Base-by-base conservation (phyloP, 1,140 invertebrate genomes). In the Pantala flavescens region DNA sequence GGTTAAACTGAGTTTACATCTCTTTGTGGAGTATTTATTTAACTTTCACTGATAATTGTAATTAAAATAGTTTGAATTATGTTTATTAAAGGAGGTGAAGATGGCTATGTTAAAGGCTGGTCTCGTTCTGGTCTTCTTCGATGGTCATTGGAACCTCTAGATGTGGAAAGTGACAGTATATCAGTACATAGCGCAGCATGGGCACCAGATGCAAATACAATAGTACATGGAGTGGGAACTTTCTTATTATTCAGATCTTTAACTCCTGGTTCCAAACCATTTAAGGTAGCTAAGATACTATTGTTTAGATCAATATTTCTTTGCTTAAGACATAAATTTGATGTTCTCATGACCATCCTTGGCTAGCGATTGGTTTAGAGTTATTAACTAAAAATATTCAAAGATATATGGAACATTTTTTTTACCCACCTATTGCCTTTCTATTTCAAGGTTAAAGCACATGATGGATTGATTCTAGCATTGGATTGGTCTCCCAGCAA, bases 71-170 rank as follows among this genome's bases (percentile, higher is more conserved):
- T 63, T 63, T 19, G 49, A 21, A 63, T 14, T 7, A 36, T 36
- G 3, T 36, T 36, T 9, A 36, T 36, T 79, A 76, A 74, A 94
- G 95, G 90, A 80, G 96, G 97, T 0, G 97, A 99, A 86, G 98
- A 99, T 86, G 98, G 97, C 16, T 88, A 89, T 49, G 88, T 99
- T 0, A 98, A 98, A 84, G 91, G 98, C 75, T 99, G 97, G 97
- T 98, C 97, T 5, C 84, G 95, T 36, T 96, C 91, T 82, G 97
- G 97, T 71, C 96, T 99, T 90, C 84, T 99, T 7, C 87, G 97
- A 24, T 97, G 95, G 16, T 94, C 94, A 7, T 84, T 63, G 12
- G 49, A 63, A 63, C 49, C 49, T 19, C 16, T 63, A 3, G 49
- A 98, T 0, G 89, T 94, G 24, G 91, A 95, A 80, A 91, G 90